A percentile compares a stretch with the other conserved stretches of the same genome.
phyloP scores from a whole-genome alignment of 2,888 invertebrate species.

The Drosophila suboccidentalis region DNA sequence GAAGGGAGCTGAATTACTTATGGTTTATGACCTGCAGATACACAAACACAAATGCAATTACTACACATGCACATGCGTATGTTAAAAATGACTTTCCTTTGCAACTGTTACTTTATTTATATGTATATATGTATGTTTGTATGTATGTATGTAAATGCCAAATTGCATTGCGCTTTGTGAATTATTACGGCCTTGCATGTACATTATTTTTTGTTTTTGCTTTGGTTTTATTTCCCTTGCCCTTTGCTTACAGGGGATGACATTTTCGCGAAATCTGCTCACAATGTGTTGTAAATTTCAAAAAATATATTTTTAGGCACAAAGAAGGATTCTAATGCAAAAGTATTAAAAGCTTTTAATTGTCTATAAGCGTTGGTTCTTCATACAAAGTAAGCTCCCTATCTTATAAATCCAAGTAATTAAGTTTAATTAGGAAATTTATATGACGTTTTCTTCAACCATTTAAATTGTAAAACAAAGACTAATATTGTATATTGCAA shows the following conservation, averaged over 20 bases:
- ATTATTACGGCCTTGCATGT: slow-evolving; percentile 66
- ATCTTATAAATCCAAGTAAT: neutral
- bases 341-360: neutral
- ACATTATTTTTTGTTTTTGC: slow-evolving; percentile 37
- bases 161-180: slow-evolving; percentile 67
- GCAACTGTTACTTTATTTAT: slow-evolving; percentile 26
- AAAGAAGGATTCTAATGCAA: neutral
- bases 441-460: neutral
- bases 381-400: neutral
- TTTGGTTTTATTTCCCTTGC: slow-evolving; percentile 12
- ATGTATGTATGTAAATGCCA: slow-evolving; percentile 38
- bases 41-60: slow-evolving; percentile 11
- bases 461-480: slow-evolving; percentile 6
- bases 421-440: neutral
- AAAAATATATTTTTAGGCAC: slow-evolving; percentile 11
- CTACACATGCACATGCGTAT: slow-evolving; percentile 7
- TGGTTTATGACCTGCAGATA: slow-evolving; percentile 48
- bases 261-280: slow-evolving; percentile 67
- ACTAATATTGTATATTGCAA: neutral
- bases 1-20: slow-evolving; percentile 32
- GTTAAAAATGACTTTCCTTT: slow-evolving; percentile 20
- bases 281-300: slow-evolving; percentile 70
- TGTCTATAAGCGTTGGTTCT: neutral
- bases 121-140: neutral
- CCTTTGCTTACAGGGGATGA: slow-evolving; percentile 13